Base-by-base conservation (phyloP, 2,888 invertebrate species). In the Chaetogeoica ovagalla region DNA sequence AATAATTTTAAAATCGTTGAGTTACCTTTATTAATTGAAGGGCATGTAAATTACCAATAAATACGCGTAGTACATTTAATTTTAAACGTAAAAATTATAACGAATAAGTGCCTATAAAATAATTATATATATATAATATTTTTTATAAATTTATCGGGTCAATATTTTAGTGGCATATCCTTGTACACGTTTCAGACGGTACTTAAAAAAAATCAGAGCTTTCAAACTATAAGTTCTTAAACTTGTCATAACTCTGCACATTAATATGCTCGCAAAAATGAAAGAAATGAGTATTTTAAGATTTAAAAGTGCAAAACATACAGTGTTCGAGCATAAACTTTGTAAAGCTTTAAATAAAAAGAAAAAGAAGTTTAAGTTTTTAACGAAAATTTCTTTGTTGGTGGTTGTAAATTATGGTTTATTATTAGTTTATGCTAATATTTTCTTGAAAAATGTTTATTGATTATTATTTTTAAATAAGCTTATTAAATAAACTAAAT, bases 351-450 rank as follows among this genome's bases (percentile, higher is more conserved):
- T 59, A 75, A 60, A 23, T 63, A 73, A 23, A 73, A 73, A 63
- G 73, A 60, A 23, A 73, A 73, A 23, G 63, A 73, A 63, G 73
- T 76, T 75, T 23, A 65, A n/a, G 57, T 39, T 66, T 48, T 76
- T 23, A 37, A 69, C 52, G 2, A 11, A 76, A 76, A 69, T 59
- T 23, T 48, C 5, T n/a, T n/a, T 30, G 60, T 69, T 75, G 43
- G 57, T 75, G 43, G 57, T 69, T 76, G 30, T 30, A 59, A 68
- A 68, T 69, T 66, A 59, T 66, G 66, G 57, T 75, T 75, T 75
- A 57, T 75, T 68, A 68, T 68, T 76, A 68, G n/a, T 48, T 68
- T 60, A 30, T 60, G 48, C 7, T 39, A 66, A 75, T 66, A 39
- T 66, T 57, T 75, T 66, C 17, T 2, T n/a, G 8, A 52, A 55